phyloP scores from a whole-genome alignment of 2,797 vertebrate species.

The Sebastes minor region DNA sequence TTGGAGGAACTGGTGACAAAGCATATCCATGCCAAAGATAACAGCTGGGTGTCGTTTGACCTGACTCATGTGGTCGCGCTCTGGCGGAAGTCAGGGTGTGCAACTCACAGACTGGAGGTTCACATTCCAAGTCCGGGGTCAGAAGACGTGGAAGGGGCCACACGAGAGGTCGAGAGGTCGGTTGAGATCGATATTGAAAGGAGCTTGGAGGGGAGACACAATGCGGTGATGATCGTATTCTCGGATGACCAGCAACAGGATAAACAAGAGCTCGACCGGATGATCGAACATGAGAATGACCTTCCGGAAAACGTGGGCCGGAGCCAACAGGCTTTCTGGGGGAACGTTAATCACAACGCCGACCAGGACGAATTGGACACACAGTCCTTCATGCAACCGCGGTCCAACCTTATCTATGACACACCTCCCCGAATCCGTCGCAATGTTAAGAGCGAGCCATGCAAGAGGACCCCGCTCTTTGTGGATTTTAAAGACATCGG shows the following conservation, averaged over 20 bases:
- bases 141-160: conserved; percentile 29
- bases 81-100: conserved; percentile 84
- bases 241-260: conserved; percentile 88
- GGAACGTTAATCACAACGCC: conserved; percentile 44
- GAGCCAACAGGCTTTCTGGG: conserved; percentile 56
- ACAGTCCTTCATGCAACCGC: conserved; percentile 84
- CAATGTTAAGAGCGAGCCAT: conserved; percentile 88
- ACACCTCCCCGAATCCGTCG: conserved; percentile 88
- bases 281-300: conserved; percentile 84
- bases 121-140: conserved; percentile 80
- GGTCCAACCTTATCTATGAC: conserved; percentile 89
- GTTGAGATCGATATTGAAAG: conserved; percentile 84
- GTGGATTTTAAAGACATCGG: conserved; percentile 98
- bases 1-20: conserved; percentile 83
- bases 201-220: conserved; percentile 82
- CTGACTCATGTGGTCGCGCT: conserved; percentile 85
- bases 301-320: conserved; percentile 63
- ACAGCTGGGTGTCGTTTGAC: conserved; percentile 93
- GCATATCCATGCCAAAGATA: conserved; percentile 84
- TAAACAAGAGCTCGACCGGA: conserved; percentile 83
- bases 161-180: conserved; percentile 47
- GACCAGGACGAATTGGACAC: conserved; percentile 77
- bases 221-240: conserved; percentile 91
- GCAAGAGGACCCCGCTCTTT: conserved; percentile 90
- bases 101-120: conserved; percentile 86